Evolutionary conservation across 2,888 invertebrate genomes (phyloP), one percentile per base, ranked within the genome.

Genomic region (Orthosia gracilis): DNA sequence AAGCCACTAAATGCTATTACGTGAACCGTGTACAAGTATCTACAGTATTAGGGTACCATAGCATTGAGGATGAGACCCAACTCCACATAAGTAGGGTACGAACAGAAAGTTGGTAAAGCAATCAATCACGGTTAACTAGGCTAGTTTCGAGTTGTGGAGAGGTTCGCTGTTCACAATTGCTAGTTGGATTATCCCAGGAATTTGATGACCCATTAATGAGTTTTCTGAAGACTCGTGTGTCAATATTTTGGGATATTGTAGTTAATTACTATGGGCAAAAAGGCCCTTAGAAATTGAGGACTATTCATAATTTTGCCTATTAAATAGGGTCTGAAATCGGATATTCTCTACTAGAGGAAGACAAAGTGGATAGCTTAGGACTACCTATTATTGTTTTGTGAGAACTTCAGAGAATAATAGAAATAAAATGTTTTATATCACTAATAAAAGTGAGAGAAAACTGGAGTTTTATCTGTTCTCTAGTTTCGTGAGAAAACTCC

Each of bases 111-210:
- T 83, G 23, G 57, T 69, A 65, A 75, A 69, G 80, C 58, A 72
- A 84, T 84, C 85, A 85, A 85, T 84, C 85, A 85, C 73, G 21
- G 61, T 45, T 11, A 77, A 73, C 75, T 72, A 68, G 71, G 50
- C 59, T 62, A 69, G 74, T 65, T 85, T 54, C 21, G 23, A 84
- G 75, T 57, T 61, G 59, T 49, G 21, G 57, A 50, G 62, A 66
- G 64, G 52, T 57, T 69, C 50, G 55, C 40, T 61, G 54, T 52
- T 67, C 69, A 67, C 58, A 67, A 68, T 59, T 74, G 62, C 52
- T 66, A 31, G 54, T 45, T 54, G 49, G 47, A 73, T 52, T 65
- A 70, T 52, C 40, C 57, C 49, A 45, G 12, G 40, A 67, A 59
- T 55, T 65, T 72, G 59, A 59, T 54, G 49, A 79, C 52, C 15